Percentiles rank a stretch among this genome's conserved stretches.
Evolutionary conservation across 1,140 invertebrate genomes (phyloP).

Genomic region (Lineus longissimus): DNA sequence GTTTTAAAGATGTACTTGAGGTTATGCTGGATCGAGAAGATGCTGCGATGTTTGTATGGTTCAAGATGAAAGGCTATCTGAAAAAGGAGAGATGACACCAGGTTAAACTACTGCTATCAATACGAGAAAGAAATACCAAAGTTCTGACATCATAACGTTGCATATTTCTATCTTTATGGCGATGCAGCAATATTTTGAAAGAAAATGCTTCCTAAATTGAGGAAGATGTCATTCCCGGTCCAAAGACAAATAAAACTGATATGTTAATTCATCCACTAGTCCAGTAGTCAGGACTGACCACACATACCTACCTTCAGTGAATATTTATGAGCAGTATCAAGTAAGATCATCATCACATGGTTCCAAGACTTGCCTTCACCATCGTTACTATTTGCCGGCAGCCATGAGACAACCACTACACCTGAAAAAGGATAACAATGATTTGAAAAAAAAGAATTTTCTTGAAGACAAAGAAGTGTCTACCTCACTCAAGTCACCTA

Average conservation of each 20-base stretch:
- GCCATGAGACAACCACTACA: slow-evolving; percentile 53
- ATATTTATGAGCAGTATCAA: slow-evolving; percentile 48
- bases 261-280: too few species aligned
- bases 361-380: slow-evolving; percentile 46
- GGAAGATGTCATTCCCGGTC: too few species aligned
- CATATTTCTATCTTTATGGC: too few species aligned
- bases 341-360: slow-evolving; percentile 37
- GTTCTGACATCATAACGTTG: too few species aligned
- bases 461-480: too few species aligned
- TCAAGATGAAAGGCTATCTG: slow-evolving; percentile 56
- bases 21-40: slow-evolving; percentile 39
- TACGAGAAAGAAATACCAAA: too few species aligned
- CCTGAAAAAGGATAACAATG: slow-evolving; percentile 31
- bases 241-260: too few species aligned
- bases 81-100: slow-evolving; percentile 14
- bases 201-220: too few species aligned
- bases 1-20: slow-evolving; percentile 51
- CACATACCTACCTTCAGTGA: slow-evolving; percentile 49
- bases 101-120: too few species aligned
- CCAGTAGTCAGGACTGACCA: too few species aligned
- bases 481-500: too few species aligned
- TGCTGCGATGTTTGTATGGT: slow-evolving; percentile 52
- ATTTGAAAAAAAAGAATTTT: background rate
- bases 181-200: too few species aligned
- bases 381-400: slow-evolving; percentile 46